phyloP scores from a whole-genome alignment of 2,888 invertebrate genomes.

The Trilocha varians region DNA sequence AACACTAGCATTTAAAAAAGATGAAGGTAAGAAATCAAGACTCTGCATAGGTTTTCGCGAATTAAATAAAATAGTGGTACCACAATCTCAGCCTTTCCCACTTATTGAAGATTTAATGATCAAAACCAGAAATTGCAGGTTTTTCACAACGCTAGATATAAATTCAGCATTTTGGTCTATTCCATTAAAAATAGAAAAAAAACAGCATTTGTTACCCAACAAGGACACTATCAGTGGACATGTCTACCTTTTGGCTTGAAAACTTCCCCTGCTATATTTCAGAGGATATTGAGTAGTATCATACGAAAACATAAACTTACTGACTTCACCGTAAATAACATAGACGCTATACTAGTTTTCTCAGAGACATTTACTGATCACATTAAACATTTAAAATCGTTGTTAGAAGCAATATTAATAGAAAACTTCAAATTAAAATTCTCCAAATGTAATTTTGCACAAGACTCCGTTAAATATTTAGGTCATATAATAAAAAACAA shows the following conservation, averaged over 20 bases:
- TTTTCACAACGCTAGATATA: conserved; percentile 28
- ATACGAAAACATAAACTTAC: conserved; percentile 10
- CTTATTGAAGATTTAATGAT: conserved; percentile 27
- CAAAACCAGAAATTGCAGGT: conserved; percentile 30
- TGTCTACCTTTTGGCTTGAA: too few species aligned
- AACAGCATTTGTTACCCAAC: too few species aligned
- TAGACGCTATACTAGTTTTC: conserved; percentile 6
- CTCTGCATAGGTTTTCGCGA: too few species aligned
- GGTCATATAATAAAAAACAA: too few species aligned
- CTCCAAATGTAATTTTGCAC: too few species aligned
- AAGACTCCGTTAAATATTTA: too few species aligned
- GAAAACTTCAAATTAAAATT: conserved; percentile 19
- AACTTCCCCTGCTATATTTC: conserved; percentile 35
- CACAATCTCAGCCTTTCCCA: too few species aligned
- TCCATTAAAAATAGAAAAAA: conserved; percentile 31
- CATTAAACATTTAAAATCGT: conserved; percentile 4
- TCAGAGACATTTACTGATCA: conserved; percentile 1
- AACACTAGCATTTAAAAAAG: conserved; percentile 16
- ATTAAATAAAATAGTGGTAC: conserved; percentile 19
- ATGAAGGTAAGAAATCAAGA: conserved; percentile 19
- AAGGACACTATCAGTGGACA: too few species aligned
- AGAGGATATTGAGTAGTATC: conserved; percentile 26
- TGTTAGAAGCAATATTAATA: conserved; percentile 13
- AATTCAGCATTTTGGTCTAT: too few species aligned
- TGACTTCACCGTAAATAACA: too few species aligned